Evolutionary conservation across 2,888 invertebrate species (phyloP).

Genomic region (Aricia artaxerxes): DNA sequence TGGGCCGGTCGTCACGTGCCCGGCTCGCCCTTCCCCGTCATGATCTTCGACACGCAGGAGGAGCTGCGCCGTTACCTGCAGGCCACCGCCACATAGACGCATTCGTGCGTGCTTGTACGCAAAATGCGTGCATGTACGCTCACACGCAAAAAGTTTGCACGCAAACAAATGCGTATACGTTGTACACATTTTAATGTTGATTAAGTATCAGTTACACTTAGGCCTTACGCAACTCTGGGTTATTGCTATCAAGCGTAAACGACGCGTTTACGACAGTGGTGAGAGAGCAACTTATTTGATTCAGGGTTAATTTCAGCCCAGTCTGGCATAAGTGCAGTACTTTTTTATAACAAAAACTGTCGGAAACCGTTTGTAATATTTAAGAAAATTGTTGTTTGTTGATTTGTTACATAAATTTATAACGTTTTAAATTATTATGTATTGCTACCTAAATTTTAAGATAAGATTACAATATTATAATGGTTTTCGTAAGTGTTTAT

Average conservation of each 20-base stretch:
- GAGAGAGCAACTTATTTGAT: not conserved
- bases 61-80: constrained; percentile 88
- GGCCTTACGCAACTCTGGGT: too few species aligned
- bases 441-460: not conserved
- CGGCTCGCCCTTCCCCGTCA: constrained; percentile 98
- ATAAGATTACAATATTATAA: not conserved
- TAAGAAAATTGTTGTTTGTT: not conserved
- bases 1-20: constrained; percentile 99
- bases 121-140: not conserved
- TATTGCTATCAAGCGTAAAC: too few species aligned
- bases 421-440: not conserved
- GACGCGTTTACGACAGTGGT: too few species aligned
- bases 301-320: too few species aligned
- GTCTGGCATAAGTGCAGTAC: too few species aligned
- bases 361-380: not conserved
- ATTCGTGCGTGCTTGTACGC: not conserved
- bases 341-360: not conserved
- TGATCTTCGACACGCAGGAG: constrained; percentile 99
- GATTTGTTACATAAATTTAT: not conserved
- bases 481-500: not conserved
- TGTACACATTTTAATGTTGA: not conserved
- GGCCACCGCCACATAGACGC: constrained; percentile 54
- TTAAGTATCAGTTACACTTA: not conserved
- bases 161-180: not conserved
- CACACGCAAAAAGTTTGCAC: not conserved